Percentiles rank a stretch among this genome's conserved stretches.
phyloP scores from a whole-genome alignment of 2,797 vertebrate species.

The Sebastes nivosus region DNA sequence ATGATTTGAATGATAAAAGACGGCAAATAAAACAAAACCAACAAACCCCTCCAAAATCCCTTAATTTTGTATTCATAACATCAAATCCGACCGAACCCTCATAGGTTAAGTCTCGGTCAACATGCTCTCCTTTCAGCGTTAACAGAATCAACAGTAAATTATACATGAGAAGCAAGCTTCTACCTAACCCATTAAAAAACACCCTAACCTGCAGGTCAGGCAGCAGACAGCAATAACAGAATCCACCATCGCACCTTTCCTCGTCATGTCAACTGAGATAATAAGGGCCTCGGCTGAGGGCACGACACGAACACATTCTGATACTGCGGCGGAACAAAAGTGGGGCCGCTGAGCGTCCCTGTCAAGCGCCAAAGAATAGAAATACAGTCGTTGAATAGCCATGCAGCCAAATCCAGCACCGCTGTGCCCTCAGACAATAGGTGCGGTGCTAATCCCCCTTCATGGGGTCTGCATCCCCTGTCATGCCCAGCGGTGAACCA shows the following conservation, averaged over 20 bases:
- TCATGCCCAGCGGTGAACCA: constrained; percentile 79
- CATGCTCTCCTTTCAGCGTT: constrained; percentile 64
- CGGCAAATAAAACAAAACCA: constrained; percentile 50
- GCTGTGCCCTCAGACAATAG: constrained; percentile 79
- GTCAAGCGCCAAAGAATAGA: constrained; percentile 77
- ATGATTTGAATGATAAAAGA: constrained; percentile 47
- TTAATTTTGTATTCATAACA: constrained; percentile 69
- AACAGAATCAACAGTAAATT: constrained; percentile 75
- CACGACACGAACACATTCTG: constrained; percentile 77
- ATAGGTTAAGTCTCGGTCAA: constrained; percentile 71
- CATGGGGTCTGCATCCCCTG: constrained; percentile 86
- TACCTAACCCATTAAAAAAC: constrained; percentile 71
- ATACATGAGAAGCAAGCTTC: constrained; percentile 74
- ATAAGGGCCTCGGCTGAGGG: constrained; percentile 75
- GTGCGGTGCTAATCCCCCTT: constrained; percentile 84
- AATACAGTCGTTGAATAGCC: constrained; percentile 80
- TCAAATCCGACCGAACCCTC: constrained; percentile 54
- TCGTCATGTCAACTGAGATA: constrained; percentile 76
- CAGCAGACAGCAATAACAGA: constrained; percentile 73
- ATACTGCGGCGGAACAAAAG: constrained; percentile 76
- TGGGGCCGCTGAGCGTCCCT: constrained; percentile 80
- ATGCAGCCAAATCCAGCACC: constrained; percentile 82
- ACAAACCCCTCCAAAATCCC: constrained; percentile 16
- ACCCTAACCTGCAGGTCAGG: constrained; percentile 76
- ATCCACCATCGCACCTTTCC: constrained; percentile 75